Base-by-base conservation (phyloP, 2,113 vertebrate species). In the Callionymus lyra region DNA sequence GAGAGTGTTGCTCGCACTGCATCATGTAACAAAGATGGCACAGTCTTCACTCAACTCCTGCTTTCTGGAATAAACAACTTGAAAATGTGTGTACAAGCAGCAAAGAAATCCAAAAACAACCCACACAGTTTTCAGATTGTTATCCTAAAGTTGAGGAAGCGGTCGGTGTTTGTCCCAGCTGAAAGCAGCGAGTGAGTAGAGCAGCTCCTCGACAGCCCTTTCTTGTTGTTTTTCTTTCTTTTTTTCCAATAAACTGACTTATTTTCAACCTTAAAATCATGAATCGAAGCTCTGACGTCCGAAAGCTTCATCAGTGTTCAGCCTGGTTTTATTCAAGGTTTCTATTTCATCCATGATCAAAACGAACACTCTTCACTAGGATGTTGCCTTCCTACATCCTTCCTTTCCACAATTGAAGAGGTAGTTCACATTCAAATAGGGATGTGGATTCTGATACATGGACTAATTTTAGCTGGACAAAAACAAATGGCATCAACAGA, bases 351-450 rank as follows among this genome's bases (percentile, higher is more conserved):
- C 13, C 11, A 40, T 4, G 12, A 37, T 6, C 12, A 38, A 17
- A 21, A 32, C 16, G 38, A 14, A 33, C 16, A 27, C 41, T 18
- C 16, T 46, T 57, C n/a, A 31, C 50, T 37, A 32, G 41, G 38
- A 41, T 47, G 10, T 33, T 16, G 13, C 40, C 9, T 40, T 35
- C 14, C 3, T 37, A 44, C n/a, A 50, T 15, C 43, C 42, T 49
- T 12, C 47, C 44, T 57, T 50, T n/a, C n/a, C n/a, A 56, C 36
- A 56, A 59, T 50, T 59, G 38, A 63, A 62, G 80, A 82, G 80
- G 80, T 80, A 77, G 76, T 50, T 82, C 76, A 77, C 76, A 81
- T 78, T 82, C 59, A 38, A 60, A 53, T 68, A 47, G 57, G 57
- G 68, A 72, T 50, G 41, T 43, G 47, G 47, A 58, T 47, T 48